phyloP scores from a whole-genome alignment of 2,113 vertebrate species.

The Hippolais icterina region DNA sequence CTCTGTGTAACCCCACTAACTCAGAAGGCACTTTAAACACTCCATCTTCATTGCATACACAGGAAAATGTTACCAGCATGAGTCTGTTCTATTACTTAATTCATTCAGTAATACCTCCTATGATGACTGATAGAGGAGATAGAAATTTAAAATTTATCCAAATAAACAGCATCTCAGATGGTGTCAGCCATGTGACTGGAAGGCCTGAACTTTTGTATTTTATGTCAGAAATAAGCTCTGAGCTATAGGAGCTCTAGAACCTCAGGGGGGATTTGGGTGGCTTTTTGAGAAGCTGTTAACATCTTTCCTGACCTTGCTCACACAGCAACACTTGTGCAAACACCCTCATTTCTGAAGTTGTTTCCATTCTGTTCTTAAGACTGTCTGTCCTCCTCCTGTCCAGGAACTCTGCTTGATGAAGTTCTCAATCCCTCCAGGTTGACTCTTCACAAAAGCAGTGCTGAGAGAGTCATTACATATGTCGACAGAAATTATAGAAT shows the following conservation, averaged over 20 bases:
- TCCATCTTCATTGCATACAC: background rate
- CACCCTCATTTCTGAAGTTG: rapidly evolving
- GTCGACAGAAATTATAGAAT: background rate
- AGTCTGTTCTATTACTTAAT: background rate
- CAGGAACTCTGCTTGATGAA: background rate
- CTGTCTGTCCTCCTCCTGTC: background rate
- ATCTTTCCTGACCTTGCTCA: background rate
- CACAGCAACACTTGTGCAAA: background rate
- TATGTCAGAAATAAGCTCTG: background rate
- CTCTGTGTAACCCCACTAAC: background rate
- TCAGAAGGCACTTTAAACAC: background rate
- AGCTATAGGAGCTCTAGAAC: background rate
- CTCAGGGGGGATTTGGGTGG: background rate
- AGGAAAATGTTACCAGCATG: background rate
- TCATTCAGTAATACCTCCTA: background rate
- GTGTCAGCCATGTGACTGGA: background rate
- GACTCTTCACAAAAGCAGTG: background rate
- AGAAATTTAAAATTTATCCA: background rate
- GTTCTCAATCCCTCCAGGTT: background rate
- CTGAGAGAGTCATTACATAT: background rate
- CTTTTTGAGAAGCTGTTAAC: background rate
- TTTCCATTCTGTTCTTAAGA: background rate
- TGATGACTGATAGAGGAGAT: background rate
- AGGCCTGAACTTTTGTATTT: background rate
- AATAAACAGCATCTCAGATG: background rate